These are phyloP conservation scores for Drosophila orosa DNA, from an alignment of 1,140 invertebrate species.

Conservation along the genomic window DNA sequence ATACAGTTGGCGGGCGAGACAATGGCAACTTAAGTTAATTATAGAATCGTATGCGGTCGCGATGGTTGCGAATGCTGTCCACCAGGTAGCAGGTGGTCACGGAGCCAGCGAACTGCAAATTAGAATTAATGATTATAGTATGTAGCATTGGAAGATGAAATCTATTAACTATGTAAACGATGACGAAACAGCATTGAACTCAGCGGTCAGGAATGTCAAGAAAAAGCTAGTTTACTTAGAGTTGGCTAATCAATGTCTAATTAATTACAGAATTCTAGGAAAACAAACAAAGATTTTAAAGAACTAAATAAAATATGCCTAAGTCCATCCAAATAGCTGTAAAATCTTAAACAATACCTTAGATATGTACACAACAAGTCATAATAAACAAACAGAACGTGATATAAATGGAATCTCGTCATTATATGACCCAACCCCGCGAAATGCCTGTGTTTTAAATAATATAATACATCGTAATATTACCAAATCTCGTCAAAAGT, in stretches of 20 bases:
- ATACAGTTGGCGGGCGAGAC: slow-evolving; percentile 24
- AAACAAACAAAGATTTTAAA: not conserved
- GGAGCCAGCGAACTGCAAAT: slow-evolving; percentile 70
- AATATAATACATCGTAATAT: slow-evolving; percentile 1
- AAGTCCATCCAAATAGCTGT: not conserved
- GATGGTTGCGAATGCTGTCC: slow-evolving; percentile 80
- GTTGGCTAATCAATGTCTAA: not conserved
- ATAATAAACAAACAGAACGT: slow-evolving; percentile 5
- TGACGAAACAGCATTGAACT: not conserved
- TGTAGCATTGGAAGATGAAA: not conserved
- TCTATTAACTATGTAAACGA: not conserved
- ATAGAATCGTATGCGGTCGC: slow-evolving; percentile 78
- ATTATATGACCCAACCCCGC: not conserved
- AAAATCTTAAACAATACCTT: not conserved
- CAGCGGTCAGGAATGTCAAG: slow-evolving; percentile 2
- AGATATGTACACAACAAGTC: slow-evolving; percentile 2
- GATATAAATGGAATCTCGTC: slow-evolving; percentile 10
- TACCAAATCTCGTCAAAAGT: slow-evolving; percentile 4
- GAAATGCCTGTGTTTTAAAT: not conserved
- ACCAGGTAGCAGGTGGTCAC: slow-evolving; percentile 74
- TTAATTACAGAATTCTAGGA: not conserved
- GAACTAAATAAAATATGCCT: not conserved
- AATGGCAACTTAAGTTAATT: slow-evolving; percentile 50
- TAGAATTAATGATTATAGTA: not conserved
- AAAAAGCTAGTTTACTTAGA: not conserved